Conservation (phyloP, 2,888 invertebrate genomes). For the Oligia strigilis region DNA sequence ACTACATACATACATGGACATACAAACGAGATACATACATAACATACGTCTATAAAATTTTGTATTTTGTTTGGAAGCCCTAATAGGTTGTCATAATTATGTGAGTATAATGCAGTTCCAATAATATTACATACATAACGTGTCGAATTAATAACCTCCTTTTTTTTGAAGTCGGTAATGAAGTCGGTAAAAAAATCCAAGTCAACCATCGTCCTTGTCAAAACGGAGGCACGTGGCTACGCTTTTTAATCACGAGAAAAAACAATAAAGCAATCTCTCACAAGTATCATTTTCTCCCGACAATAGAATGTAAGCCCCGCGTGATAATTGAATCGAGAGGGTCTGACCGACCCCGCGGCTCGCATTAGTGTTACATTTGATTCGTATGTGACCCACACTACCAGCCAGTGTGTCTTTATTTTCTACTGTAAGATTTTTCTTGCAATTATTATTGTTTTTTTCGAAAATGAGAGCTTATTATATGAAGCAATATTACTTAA, state of each 20-base stretch:
- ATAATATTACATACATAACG: no score
- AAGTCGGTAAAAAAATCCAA: slow-evolving; percentile 1
- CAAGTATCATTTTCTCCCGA: slow-evolving; percentile 90
- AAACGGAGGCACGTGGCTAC: slow-evolving; percentile 80
- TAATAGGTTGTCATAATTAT: no score
- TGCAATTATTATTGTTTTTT: not conserved
- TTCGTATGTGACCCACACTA: slow-evolving; percentile 82
- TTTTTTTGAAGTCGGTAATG: no score
- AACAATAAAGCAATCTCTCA: slow-evolving; percentile 91
- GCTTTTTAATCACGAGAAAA: slow-evolving; percentile 90
- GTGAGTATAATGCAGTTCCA: no score
- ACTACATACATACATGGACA: no score
- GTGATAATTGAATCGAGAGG: slow-evolving; percentile 89
- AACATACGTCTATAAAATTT: no score
- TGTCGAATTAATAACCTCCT: no score
- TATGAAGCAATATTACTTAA: not conserved
- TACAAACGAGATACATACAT: no score
- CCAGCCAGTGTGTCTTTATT: slow-evolving; percentile 69
- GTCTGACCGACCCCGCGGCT: slow-evolving; percentile 78
- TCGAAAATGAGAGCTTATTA: slow-evolving; percentile 10
- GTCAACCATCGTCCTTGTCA: slow-evolving; percentile 68
- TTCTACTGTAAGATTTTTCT: slow-evolving; percentile 32
- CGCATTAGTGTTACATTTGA: slow-evolving; percentile 87
- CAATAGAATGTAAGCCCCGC: slow-evolving; percentile 83
- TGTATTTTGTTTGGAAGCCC: no score